Percentiles rank a stretch among this genome's conserved stretches.
phyloP scores from a whole-genome alignment of 30 jellyfish, hydroid and myxozoan species.

The Aurelia aurita region DNA sequence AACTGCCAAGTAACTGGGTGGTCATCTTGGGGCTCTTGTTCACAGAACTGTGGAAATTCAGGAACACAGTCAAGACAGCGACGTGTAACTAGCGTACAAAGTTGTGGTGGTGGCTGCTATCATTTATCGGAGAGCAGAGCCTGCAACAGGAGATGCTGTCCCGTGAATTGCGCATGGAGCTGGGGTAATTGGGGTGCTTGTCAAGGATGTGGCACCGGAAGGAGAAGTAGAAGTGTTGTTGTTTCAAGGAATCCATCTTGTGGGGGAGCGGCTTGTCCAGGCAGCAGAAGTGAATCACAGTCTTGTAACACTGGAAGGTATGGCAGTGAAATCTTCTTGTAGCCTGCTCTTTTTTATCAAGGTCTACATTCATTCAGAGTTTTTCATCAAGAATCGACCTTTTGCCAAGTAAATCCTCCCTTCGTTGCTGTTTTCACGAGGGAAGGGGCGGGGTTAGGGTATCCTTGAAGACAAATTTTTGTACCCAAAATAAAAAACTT shows the following conservation, averaged over 20 bases:
- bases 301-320: slow-evolving; percentile 77
- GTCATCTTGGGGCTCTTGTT: slow-evolving; percentile 51
- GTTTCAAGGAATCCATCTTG: slow-evolving; percentile 62
- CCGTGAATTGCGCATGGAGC: slow-evolving; percentile 71
- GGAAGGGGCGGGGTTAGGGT: too few species aligned
- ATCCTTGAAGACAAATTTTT: too few species aligned
- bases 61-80: slow-evolving; percentile 54
- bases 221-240: slow-evolving; percentile 51
- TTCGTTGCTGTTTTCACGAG: too few species aligned
- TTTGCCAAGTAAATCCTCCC: too few species aligned
- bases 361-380: too few species aligned
- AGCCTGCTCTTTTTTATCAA: too few species aligned
- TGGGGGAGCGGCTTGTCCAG: slow-evolving; percentile 62
- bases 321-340: background rate
- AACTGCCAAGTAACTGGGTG: slow-evolving; percentile 54
- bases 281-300: slow-evolving; percentile 7
- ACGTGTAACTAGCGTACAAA: slow-evolving; percentile 39
- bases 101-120: slow-evolving; percentile 70
- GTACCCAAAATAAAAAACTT: too few species aligned
- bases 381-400: too few species aligned
- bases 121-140: slow-evolving; percentile 41
- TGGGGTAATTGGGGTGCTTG: slow-evolving; percentile 88
- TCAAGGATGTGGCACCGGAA: slow-evolving; percentile 80
- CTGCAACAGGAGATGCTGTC: slow-evolving; percentile 84
- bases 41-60: slow-evolving; percentile 49